Evolutionary conservation across 1,140 invertebrate genomes (phyloP).

Genomic region (Stegodyphus mimosarum): DNA sequence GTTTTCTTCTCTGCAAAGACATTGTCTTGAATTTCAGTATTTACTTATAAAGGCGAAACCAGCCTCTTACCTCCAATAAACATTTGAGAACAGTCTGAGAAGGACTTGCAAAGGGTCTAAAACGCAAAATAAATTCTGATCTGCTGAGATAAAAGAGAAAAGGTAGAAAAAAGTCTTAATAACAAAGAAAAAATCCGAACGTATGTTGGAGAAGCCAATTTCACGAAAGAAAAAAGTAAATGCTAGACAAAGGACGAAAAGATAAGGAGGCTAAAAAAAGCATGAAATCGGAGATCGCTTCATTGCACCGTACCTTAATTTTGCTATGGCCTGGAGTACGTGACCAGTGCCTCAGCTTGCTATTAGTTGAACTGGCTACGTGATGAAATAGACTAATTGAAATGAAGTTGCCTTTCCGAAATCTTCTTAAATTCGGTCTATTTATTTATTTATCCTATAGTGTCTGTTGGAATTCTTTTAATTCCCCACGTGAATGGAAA

Average conservation of each 20-base stretch:
- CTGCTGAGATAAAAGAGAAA: no score
- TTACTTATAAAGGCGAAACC: no score
- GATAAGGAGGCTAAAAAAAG: background rate
- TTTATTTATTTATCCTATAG: constrained; percentile 37
- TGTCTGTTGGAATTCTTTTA: constrained; percentile 7
- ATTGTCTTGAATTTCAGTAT: no score
- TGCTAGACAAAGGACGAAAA: background rate
- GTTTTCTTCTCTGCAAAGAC: no score
- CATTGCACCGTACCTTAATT: constrained; percentile 43
- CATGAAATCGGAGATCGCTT: constrained; percentile 25
- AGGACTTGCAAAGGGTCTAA: no score
- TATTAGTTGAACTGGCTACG: constrained; percentile 29
- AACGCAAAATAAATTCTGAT: no score
- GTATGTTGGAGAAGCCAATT: no score
- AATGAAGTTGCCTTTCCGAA: constrained; percentile 25
- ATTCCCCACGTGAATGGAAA: background rate
- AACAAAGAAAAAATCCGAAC: no score
- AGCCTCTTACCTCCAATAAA: no score
- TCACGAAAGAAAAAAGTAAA: background rate
- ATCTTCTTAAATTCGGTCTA: constrained; percentile 37
- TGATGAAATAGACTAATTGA: constrained; percentile 39
- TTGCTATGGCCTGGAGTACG: constrained; percentile 32
- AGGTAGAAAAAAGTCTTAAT: no score
- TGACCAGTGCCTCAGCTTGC: constrained; percentile 22
- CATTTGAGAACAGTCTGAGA: no score